A percentile compares a stretch with the other conserved stretches of the same genome.
These are phyloP conservation scores for Noctua comes DNA, from an alignment of 2,888 invertebrate species.

Conservation along the genomic window DNA sequence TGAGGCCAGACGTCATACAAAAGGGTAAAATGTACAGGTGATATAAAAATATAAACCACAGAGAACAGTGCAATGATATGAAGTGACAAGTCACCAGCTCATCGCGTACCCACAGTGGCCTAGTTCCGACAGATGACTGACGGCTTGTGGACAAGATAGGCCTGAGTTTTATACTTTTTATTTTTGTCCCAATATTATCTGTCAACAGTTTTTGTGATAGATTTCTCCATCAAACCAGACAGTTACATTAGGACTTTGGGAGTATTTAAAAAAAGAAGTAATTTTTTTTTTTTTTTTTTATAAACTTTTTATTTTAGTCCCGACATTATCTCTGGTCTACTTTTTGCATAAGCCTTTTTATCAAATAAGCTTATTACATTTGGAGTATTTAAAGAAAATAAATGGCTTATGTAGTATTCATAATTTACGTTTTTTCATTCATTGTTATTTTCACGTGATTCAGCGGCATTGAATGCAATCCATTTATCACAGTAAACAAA, in stretches of 20 bases:
- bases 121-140: conserved; percentile 61
- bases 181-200: conserved; percentile 12
- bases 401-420: neutral
- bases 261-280: neutral
- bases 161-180: conserved; percentile 11
- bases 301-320: neutral
- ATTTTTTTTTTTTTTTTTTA: neutral
- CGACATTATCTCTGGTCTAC: neutral
- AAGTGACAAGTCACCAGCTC: conserved; percentile 61
- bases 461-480: conserved; percentile 33
- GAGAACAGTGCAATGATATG: conserved; percentile 39
- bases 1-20: conserved; percentile 1
- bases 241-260: neutral
- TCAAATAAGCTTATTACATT: conserved; percentile 1
- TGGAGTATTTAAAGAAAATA: neutral
- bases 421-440: conserved; percentile 31
- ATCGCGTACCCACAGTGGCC: conserved; percentile 50
- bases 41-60: conserved; percentile 26
- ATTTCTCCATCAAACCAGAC: neutral
- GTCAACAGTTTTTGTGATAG: neutral
- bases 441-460: conserved; percentile 31
- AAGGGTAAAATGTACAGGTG: conserved; percentile 1
- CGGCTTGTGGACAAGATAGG: conserved; percentile 28
- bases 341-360: neutral
- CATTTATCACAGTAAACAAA: conserved; percentile 37